These are phyloP conservation scores for Fistularia commersonii DNA, from an alignment of 2,797 vertebrate genomes.

Conservation along the genomic window DNA sequence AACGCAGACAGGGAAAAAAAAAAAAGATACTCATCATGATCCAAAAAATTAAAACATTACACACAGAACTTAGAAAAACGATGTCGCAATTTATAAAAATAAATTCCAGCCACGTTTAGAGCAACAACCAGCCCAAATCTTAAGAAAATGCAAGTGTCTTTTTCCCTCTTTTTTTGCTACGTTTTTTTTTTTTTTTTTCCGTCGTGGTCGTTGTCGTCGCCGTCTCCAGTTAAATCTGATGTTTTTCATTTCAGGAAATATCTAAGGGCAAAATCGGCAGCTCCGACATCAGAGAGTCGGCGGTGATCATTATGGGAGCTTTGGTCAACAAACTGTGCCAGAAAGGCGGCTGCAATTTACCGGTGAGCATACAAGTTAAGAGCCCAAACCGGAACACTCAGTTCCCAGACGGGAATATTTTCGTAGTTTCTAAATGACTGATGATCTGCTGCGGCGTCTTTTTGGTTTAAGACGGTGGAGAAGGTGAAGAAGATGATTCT, in stretches of 20 bases:
- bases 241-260: conserved; percentile 70
- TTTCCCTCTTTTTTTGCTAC: too few species aligned
- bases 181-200: too few species aligned
- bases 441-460: conserved; percentile 10
- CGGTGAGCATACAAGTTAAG: conserved; percentile 72
- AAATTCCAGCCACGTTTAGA: neutral
- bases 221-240: too few species aligned
- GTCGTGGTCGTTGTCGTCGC: neutral
- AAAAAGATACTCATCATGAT: too few species aligned
- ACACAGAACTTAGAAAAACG: too few species aligned
- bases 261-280: conserved; percentile 84
- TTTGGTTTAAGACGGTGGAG: conserved; percentile 76
- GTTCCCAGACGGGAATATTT: too few species aligned
- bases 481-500: conserved; percentile 89
- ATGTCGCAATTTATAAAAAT: neutral
- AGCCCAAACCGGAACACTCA: too few species aligned
- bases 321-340: conserved; percentile 88
- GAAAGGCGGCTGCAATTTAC: conserved; percentile 83
- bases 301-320: conserved; percentile 90
- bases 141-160: too few species aligned
- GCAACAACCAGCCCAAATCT: neutral
- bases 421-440: neutral
- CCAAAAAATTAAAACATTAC: too few species aligned
- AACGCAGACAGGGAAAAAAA: too few species aligned
- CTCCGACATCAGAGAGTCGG: conserved; percentile 88